Evolutionary conservation across 1,140 invertebrate genomes (phyloP), one percentile per base, ranked within the genome.

Genomic region (Sitodiplosis mosellana): DNA sequence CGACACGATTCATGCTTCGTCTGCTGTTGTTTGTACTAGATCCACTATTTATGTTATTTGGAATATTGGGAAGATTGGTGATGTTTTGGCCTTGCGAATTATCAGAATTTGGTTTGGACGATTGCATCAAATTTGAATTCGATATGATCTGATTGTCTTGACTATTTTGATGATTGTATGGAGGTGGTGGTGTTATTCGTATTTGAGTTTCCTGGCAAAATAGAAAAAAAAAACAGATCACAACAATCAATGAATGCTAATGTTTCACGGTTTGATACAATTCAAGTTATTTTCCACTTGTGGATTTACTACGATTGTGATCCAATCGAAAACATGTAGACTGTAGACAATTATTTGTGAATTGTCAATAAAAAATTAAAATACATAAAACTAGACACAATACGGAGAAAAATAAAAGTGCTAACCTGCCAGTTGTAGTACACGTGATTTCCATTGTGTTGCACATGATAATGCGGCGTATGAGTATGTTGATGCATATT

Each of bases 101-200:
- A 27, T 27, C 27, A 10, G 27, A 27, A 27, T 27, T 27, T 27
- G 27, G 27, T 27, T 27, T 27, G 27, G 27, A 27, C 10, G 27
- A 27, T 27, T 27, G 27, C 27, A 27, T 27, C 27, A 27, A 27
- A 27, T 27, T 27, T 27, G 27, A 3, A 27, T 27, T 27, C 27
- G 27, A 27, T 27, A 27, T 51, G 53, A 51, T 51, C 15, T 38
- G 33, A 37, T 18, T 36, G 49, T 17, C 41, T 46, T 21, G 14
- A 43, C 19, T 47, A 51, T 37, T 33, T 45, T 53, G 37, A 49
- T 54, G 50, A 21, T 48, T 41, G 33, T 49, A 44, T 55, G 56
- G 49, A 15, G 54, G 49, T 48, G 19, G 36, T 41, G 51, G 55
- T 51, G 51, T 42, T 44, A 46, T 11, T 56, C 53, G 17, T 43